phyloP scores from a whole-genome alignment of 2,888 invertebrate genomes.

The Agonopterix alstromeriana region DNA sequence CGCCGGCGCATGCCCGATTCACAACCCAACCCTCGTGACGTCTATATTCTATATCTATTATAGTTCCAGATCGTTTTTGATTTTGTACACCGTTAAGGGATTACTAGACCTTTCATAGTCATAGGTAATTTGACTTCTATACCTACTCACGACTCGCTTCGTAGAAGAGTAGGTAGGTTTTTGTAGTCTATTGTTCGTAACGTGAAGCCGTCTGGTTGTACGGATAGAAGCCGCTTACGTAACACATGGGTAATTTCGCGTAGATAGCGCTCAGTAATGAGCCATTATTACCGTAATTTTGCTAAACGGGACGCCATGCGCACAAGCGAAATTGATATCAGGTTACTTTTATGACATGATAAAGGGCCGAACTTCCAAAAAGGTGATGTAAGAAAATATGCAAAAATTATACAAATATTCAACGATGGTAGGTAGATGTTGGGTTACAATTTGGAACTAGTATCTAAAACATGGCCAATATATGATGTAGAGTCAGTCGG shows the following conservation, averaged over 20 bases:
- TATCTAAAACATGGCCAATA: background rate
- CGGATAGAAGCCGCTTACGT: constrained; percentile 26
- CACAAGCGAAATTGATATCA: background rate
- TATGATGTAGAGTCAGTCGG: too few species aligned
- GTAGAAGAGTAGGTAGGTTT: too few species aligned
- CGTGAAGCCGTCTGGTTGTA: background rate
- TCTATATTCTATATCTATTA: too few species aligned
- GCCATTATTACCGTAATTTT: constrained; percentile 25
- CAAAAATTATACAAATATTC: too few species aligned
- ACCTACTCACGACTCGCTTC: too few species aligned
- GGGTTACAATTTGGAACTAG: too few species aligned
- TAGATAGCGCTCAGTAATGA: background rate
- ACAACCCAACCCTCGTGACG: constrained; percentile 1
- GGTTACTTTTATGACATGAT: background rate
- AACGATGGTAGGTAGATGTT: too few species aligned
- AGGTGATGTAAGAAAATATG: background rate
- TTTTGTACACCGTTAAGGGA: too few species aligned
- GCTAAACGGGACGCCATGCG: constrained; percentile 9
- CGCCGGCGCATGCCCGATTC: constrained; percentile 48
- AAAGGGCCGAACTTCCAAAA: background rate
- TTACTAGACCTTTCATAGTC: too few species aligned
- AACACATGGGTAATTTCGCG: constrained; percentile 14
- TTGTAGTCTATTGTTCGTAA: too few species aligned
- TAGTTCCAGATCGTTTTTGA: too few species aligned
- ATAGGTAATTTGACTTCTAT: too few species aligned